Evolutionary conservation across 1,140 invertebrate species (phyloP), one percentile per base, ranked within the genome.

Genomic region (Chironomus striatipennis): DNA sequence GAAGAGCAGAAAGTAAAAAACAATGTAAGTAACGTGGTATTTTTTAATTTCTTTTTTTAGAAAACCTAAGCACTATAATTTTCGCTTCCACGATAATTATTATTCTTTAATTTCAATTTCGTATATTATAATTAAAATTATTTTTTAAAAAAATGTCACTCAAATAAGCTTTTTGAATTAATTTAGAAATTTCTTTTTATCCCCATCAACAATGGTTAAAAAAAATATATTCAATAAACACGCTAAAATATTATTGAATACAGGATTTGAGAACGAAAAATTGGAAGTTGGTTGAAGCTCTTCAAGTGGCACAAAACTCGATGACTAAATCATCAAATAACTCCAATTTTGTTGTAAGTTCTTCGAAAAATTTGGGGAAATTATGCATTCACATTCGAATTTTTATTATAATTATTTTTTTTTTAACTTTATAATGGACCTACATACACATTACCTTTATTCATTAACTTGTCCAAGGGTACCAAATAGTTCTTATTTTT

Each of bases 281-380:
- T 85, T 93, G 90, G 90, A 93, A 92, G 88, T 89, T 91, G 84
- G 90, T 93, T 90, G 91, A 93, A 85, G 91, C 91, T 83, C 88
- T 93, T 85, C 88, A 90, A 84, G 87, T 86, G 76, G 88, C 90
- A 77, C 89, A 92, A 84, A 86, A 75, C 81, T 83, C 75, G 83
- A 84, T 77, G 77, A 78, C 80, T 79, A 84, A 82, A 82, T 79
- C 79, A 78, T 81, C 82, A 81, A 85, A 79, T 79, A 79, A 77
- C 81, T 83, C 78, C 79, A 81, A 77, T 77, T 81, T 81, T 82
- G 81, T 79, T 81, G 86, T 87, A 86, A 86, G 85, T 86, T 79
- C 78, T 79, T 21, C 18, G 24, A 34, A 34, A 2, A 10, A 70
- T 21, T 17, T 17, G n/a, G 17, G 65, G 18, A 67, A 17, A 47